Conservation (phyloP, 2,888 invertebrate genomes). For the Leptogaster cylindrica region DNA sequence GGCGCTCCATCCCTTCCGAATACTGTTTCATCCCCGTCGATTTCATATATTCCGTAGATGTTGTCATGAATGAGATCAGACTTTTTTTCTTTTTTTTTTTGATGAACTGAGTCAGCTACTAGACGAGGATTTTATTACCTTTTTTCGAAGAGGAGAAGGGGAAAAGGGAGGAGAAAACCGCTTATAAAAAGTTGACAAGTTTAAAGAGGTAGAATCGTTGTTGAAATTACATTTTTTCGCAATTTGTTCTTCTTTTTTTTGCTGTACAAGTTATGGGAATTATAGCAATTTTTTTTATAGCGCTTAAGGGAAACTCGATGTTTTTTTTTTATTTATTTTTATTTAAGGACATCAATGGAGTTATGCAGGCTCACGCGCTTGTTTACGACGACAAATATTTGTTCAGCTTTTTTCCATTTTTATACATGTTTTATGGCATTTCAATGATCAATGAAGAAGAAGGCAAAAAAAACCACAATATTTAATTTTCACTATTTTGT, state of each 20-base stretch:
- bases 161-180: constrained; percentile 13
- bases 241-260: constrained; percentile 17
- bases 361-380: no score
- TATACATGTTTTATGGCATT: no score
- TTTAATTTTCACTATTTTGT: no score
- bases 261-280: constrained; percentile 38
- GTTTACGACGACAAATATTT: no score
- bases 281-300: constrained; percentile 29
- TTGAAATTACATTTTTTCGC: constrained; percentile 29
- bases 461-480: no score
- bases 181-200: constrained; percentile 37
- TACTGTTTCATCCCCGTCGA: constrained; percentile 21
- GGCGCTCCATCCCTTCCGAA: background rate
- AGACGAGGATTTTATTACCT: constrained; percentile 36
- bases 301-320: constrained; percentile 28
- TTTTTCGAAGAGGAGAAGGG: background rate
- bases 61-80: constrained; percentile 40
- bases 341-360: no score
- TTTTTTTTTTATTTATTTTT: constrained; percentile 10
- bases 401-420: no score
- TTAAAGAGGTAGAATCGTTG: constrained; percentile 39
- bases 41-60: constrained; percentile 25
- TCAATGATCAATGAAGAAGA: no score
- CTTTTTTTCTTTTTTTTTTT: constrained; percentile 22
- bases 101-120: constrained; percentile 38